Evolutionary conservation across 2,113 vertebrate genomes (phyloP), one percentile per base, ranked within the genome.

Genomic region (Cacatua alba): DNA sequence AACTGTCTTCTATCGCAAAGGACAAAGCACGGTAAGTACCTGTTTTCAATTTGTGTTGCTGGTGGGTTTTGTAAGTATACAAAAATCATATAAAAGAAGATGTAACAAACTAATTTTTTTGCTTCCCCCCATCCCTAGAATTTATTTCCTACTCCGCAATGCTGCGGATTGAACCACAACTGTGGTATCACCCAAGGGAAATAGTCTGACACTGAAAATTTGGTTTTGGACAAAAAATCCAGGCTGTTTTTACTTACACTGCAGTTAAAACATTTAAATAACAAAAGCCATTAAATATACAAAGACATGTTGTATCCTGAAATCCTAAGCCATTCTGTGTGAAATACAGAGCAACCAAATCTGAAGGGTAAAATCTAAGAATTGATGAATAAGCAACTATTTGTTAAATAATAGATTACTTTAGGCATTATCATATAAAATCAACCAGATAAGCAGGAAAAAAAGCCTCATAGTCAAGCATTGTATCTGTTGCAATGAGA

Each of bases 351-450:
- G 16, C 46, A 88, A 55, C 12, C 12, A 79, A 31, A 84, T n/a
- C 13, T 49, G 26, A 72, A 86, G 9, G 26, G 19, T 37, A 93
- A 85, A 91, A 68, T 29, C 3, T 69, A 69, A 75, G 25, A 67
- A 65, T 23, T 3, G 0, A 69, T 64, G 33, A 90, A 55, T 23
- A 77, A 90, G 52, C 21, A 86, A 26, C 17, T 63, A 43, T 67
- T 74, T 5, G 49, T 77, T 90, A 83, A 69, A 43, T 65, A 90
- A 93, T 2, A 75, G 8, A 82, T 51, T 82, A 46, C 13, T 52
- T 92, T 16, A 90, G 48, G 31, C 29, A 64, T 75, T 78, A 81
- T 55, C 70, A 88, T 49, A 52, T 67, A 94, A 93, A 95, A 91
- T 33, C 60, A 63, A 71, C 75, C 51, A 95, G 64, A 93, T 41